Evolutionary conservation across 2,797 vertebrate genomes (phyloP).

Genomic region (Sternotherus odoratus): DNA sequence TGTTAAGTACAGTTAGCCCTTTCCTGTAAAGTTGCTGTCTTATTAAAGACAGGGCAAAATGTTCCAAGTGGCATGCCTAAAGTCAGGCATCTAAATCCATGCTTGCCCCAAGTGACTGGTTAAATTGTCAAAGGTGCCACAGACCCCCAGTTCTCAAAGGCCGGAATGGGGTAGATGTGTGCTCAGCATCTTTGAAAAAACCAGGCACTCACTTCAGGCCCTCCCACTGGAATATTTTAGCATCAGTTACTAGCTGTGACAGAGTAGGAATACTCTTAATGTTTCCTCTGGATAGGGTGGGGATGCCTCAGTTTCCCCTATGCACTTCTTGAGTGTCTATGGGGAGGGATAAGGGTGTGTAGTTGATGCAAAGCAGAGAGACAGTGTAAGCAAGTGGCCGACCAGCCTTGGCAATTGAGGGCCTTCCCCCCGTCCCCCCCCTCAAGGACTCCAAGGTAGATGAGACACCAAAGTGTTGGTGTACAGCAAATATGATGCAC

Average conservation of each 20-base stretch:
- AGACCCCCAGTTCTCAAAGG: accelerated
- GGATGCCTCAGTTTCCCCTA: too few relatives aligned
- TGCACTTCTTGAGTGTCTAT: too few relatives aligned
- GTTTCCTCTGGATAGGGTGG: too few relatives aligned
- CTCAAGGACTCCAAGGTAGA: too few relatives aligned
- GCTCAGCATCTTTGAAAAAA: neutral
- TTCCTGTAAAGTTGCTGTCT: neutral
- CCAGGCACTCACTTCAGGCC: accelerated
- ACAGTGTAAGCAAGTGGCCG: too few relatives aligned
- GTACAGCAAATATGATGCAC: neutral
- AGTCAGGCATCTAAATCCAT: neutral
- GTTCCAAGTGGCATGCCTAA: accelerated
- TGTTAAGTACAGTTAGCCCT: neutral
- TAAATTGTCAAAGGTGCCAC: neutral
- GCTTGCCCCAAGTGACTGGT: neutral
- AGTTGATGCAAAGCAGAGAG: too few relatives aligned
- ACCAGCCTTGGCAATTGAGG: too few relatives aligned
- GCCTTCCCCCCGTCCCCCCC: too few relatives aligned
- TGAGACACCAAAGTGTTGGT: accelerated
- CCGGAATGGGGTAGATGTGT: neutral
- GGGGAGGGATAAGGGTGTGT: too few relatives aligned
- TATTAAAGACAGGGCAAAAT: neutral
- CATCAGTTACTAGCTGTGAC: neutral
- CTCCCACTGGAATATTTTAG: neutral
- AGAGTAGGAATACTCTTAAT: too few relatives aligned